Conservation (phyloP, 2,113 vertebrate genomes). For the Cettia cetti region DNA sequence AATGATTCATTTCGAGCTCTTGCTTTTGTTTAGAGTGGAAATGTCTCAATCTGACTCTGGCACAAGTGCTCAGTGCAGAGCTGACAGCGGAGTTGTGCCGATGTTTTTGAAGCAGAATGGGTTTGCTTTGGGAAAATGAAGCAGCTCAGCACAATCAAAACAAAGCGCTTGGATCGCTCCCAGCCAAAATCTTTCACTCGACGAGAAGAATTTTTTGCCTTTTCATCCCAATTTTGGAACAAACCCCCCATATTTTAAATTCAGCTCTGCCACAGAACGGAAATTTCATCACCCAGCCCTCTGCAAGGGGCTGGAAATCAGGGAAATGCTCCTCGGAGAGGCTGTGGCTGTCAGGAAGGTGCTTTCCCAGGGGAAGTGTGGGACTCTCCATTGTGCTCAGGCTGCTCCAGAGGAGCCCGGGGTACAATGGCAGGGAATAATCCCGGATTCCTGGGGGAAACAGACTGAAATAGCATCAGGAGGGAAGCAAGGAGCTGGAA, state of each 20-base stretch:
- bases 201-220: neutral
- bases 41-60: slow-evolving; percentile 9
- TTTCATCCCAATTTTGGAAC: slow-evolving; percentile 6
- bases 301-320: neutral
- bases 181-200: neutral
- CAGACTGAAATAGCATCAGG: neutral
- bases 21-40: slow-evolving; percentile 20
- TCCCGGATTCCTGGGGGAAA: neutral
- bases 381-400: slow-evolving; percentile 16
- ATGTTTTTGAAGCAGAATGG: neutral
- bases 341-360: slow-evolving; percentile 29
- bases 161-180: neutral
- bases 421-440: neutral
- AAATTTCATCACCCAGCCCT: neutral
- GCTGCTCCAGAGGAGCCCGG: neutral
- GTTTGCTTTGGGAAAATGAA: neutral
- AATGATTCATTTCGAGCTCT: neutral
- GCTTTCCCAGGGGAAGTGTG: neutral
- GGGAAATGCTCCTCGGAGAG: neutral
- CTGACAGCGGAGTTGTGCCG: neutral
- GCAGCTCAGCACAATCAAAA: neutral
- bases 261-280: neutral
- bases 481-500: neutral
- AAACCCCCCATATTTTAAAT: neutral
- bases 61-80: fast-evolving